phyloP scores from a whole-genome alignment of 2,888 invertebrate genomes.

The Anoplius nigerrimus region DNA sequence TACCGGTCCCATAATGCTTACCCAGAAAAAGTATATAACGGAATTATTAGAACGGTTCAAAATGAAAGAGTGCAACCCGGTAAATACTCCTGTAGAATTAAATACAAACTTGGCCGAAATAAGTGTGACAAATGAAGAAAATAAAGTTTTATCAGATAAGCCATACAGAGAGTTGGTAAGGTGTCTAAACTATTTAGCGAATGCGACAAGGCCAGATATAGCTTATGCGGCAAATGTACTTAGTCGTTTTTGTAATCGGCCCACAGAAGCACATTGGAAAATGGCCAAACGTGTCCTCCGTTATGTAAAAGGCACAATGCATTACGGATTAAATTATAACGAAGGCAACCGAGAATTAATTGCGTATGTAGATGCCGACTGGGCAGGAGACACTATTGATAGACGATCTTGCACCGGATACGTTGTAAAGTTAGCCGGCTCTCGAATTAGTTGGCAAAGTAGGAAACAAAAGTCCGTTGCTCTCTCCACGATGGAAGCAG shows the following conservation, averaged over 20 bases:
- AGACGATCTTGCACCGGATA: slow-evolving; percentile 16
- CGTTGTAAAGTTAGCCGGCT: not conserved
- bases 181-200: slow-evolving; percentile 7
- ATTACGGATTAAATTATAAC: slow-evolving; percentile 12
- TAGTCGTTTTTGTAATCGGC: slow-evolving; percentile 14
- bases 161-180: slow-evolving; percentile 17
- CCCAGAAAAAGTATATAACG: not conserved
- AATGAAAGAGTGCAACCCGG: slow-evolving; percentile 1
- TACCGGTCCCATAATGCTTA: not conserved
- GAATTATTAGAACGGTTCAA: not conserved
- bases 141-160: not conserved
- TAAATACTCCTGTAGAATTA: not conserved
- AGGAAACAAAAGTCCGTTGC: slow-evolving; percentile 25
- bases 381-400: slow-evolving; percentile 7
- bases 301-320: slow-evolving; percentile 15
- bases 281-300: slow-evolving; percentile 17
- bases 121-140: not conserved
- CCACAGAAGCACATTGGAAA: slow-evolving; percentile 8
- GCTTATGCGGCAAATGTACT: slow-evolving; percentile 11
- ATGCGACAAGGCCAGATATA: slow-evolving; percentile 13
- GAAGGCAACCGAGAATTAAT: not conserved
- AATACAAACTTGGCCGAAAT: not conserved
- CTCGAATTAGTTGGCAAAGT: slow-evolving; percentile 14
- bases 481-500: slow-evolving; percentile 24
- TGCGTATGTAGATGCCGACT: slow-evolving; percentile 22